phyloP scores from a whole-genome alignment of 1,140 invertebrate species.

The Anagrus nilaparvatae region DNA sequence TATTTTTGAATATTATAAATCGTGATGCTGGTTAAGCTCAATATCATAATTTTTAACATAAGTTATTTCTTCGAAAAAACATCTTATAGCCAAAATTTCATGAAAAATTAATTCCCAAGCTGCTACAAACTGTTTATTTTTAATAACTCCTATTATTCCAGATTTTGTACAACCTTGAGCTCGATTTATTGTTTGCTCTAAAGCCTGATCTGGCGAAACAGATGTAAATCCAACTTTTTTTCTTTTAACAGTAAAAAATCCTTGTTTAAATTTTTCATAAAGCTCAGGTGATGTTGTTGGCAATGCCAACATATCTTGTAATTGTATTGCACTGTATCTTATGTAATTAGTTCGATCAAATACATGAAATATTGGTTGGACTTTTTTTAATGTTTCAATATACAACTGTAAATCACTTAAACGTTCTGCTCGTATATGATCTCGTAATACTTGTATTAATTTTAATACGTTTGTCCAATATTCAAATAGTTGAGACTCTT shows the following conservation, averaged over 20 bases:
- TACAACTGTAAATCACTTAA: constrained; percentile 13
- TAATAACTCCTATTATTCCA: neutral
- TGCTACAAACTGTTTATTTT: neutral
- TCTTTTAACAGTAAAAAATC: constrained; percentile 7
- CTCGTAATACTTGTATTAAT: constrained; percentile 3
- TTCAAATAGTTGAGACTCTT: constrained; percentile 7
- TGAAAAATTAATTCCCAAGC: constrained; percentile 1
- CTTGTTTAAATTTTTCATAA: constrained; percentile 3
- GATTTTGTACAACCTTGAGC: neutral
- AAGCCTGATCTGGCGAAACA: neutral
- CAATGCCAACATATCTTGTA: constrained; percentile 8
- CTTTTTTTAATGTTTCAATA: constrained; percentile 3
- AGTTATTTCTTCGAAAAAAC: constrained; percentile 4
- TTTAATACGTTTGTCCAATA: constrained; percentile 8
- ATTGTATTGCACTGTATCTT: constrained; percentile 8
- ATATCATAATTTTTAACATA: too few species aligned
- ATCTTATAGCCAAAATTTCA: neutral
- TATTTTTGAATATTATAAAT: too few species aligned
- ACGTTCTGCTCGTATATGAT: constrained; percentile 12
- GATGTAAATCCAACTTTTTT: constrained; percentile 1
- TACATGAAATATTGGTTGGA: constrained; percentile 12
- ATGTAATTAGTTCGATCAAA: constrained; percentile 15
- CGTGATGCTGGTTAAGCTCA: too few species aligned
- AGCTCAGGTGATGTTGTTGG: constrained; percentile 2
- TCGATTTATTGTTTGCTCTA: constrained; percentile 6